Evolutionary conservation across 2,888 invertebrate species (phyloP).

Genomic region (Nomada flava): DNA sequence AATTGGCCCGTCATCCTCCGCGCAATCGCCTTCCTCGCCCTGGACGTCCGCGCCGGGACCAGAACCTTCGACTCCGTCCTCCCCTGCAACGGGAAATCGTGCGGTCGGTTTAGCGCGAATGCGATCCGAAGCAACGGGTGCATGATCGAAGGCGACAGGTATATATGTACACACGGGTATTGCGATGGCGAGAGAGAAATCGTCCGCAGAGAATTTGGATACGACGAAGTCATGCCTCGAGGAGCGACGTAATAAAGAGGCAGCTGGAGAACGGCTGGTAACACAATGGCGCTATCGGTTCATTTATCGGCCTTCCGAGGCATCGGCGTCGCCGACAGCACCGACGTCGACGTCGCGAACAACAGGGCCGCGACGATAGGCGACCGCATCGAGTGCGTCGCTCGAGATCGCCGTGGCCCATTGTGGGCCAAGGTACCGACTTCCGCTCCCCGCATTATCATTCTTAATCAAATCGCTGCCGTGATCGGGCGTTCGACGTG

Average conservation of each 20-base stretch:
- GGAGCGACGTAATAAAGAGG: conserved; percentile 75
- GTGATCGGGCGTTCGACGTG: conserved; percentile 18
- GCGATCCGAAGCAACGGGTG: not conserved
- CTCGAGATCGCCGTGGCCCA: conserved; percentile 67
- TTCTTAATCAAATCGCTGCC: conserved; percentile 82
- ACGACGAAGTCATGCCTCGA: conserved; percentile 53
- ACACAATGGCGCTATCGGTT: conserved; percentile 82
- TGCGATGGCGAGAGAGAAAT: not conserved
- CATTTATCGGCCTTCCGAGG: conserved; percentile 82
- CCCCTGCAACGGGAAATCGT: conserved; percentile 85
- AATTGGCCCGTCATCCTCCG: conserved; percentile 86
- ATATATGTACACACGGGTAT: not conserved
- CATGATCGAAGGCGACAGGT: not conserved
- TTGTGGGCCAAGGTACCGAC: conserved; percentile 73
- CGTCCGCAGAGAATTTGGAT: conserved; percentile 44
- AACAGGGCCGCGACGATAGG: conserved; percentile 46
- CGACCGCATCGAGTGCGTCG: conserved; percentile 65
- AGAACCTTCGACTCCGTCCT: conserved; percentile 83
- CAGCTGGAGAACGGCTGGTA: conserved; percentile 71
- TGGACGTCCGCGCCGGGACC: conserved; percentile 83
- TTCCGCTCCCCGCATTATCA: conserved; percentile 79
- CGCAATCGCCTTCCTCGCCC: conserved; percentile 87
- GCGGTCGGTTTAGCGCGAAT: not conserved
- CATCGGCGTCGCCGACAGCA: conserved; percentile 64
- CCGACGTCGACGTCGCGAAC: conserved; percentile 57